Evolutionary conservation across 2,797 vertebrate genomes (phyloP), one percentile per base, ranked within the genome.

Genomic region (Xenops minutus): DNA sequence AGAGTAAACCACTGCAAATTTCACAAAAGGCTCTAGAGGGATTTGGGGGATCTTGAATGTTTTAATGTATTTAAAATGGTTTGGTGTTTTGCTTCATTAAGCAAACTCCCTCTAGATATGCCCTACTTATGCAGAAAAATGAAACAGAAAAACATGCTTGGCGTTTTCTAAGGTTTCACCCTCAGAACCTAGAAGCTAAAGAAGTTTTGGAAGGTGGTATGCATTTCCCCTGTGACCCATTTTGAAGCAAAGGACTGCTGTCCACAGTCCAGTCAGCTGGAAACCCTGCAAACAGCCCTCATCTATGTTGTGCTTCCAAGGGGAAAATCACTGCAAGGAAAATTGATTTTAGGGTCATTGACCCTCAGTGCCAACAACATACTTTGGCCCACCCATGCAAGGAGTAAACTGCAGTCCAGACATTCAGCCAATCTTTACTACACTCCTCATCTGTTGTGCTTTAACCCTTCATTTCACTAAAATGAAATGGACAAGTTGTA

Each of bases 301-400:
- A 98, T 98, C 98, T 97, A 95, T 93, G 95, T 85, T 77, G 97
- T 97, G 97, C 98, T 98, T 98, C 97, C 98, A 97, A 97, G 97
- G 94, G 94, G 98, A 98, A 97, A 98, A 97, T 97, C 95, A 96
- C 96, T 94, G 95, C 96, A 96, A 98, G 73, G 92, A 98, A 97
- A 98, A 98, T 96, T 98, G 98, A 98, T 99, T 98, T 98, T 98
- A 98, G 96, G 96, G 89, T 92, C 98, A 95, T 89, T 98, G 97
- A 98, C 97, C 95, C 98, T 88, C 95, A 92, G 73, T 83, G 84
- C 91, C 76, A 94, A 86, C 72, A 88, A 39, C 90, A 82, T 44
- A 64, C 71, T 95, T 95, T 97, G 97, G 98, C 94, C 97, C 95
- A 96, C 89, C 92, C 97, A 59, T 95, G 85, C 93, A 91, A 94